Conservation (phyloP, 2,888 invertebrate species). For the Himalopsyche tibetana region DNA sequence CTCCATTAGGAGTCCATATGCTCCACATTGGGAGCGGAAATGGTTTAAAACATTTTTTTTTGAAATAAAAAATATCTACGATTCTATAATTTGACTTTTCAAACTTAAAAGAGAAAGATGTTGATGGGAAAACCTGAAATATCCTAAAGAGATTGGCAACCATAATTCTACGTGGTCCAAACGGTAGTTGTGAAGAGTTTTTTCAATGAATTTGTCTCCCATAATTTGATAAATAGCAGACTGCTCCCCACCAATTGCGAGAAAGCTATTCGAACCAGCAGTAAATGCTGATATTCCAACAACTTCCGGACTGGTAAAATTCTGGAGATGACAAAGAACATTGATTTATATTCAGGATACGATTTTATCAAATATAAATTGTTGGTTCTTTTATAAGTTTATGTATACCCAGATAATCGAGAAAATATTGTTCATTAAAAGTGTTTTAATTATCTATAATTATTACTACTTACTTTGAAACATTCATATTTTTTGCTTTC, state of each 20-base stretch:
- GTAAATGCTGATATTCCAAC: conserved; percentile 69
- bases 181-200: conserved; percentile 53
- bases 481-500: conserved; percentile 48
- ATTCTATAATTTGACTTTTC: too few species aligned
- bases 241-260: conserved; percentile 69
- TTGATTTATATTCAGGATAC: too few species aligned
- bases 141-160: conserved; percentile 60
- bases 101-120: too few species aligned
- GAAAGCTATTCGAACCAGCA: conserved; percentile 69
- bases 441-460: not conserved
- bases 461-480: conserved; percentile 50
- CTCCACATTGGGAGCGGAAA: too few species aligned
- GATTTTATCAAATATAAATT: not conserved
- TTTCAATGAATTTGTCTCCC: conserved; percentile 54
- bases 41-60: too few species aligned
- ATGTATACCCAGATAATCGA: not conserved
- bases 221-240: conserved; percentile 66
- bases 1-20: too few species aligned
- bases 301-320: conserved; percentile 67
- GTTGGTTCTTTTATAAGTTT: too few species aligned
- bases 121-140: conserved; percentile 55
- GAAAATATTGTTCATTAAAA: not conserved
- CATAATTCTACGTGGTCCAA: conserved; percentile 61
- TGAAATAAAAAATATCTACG: not conserved
- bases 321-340: conserved; percentile 61